A percentile compares a stretch with the other conserved stretches of the same genome.
Conservation (phyloP, 2,888 invertebrate species). For the Andrena minutula region DNA sequence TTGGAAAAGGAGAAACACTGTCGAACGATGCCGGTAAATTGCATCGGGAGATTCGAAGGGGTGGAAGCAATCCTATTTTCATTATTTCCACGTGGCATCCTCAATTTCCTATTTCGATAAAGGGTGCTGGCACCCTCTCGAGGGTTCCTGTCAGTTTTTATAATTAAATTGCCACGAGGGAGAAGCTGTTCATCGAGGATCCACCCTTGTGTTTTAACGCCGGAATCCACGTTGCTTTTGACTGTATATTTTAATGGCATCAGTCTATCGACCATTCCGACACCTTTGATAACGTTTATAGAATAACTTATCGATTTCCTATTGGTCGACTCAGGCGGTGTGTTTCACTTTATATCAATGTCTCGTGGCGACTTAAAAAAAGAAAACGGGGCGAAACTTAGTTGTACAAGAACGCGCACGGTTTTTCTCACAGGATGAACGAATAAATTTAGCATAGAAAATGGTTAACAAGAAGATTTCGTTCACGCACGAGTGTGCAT, state of each 20-base stretch:
- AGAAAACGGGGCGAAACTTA: not conserved
- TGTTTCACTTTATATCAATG: constrained; percentile 36
- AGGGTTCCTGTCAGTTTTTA: constrained; percentile 56
- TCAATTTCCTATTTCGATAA: constrained; percentile 53
- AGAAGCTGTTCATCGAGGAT: constrained; percentile 18
- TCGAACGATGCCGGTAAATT: constrained; percentile 15
- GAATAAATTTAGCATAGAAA: constrained; percentile 22
- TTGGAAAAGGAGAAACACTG: not conserved
- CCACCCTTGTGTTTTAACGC: constrained; percentile 11
- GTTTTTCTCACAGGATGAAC: constrained; percentile 2
- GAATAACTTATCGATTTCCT: constrained; percentile 69
- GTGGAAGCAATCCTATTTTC: constrained; percentile 45
- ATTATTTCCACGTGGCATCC: constrained; percentile 56
- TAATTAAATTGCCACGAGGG: constrained; percentile 45
- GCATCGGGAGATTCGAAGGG: constrained; percentile 20
- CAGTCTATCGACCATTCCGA: constrained; percentile 56
- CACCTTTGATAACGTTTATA: constrained; percentile 58
- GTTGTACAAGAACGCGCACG: not conserved
- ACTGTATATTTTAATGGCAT: constrained; percentile 41
- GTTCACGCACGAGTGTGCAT: not conserved
- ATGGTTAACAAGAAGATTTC: constrained; percentile 14
- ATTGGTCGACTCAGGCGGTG: constrained; percentile 18
- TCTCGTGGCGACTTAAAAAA: constrained; percentile 39
- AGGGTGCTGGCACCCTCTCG: constrained; percentile 47
- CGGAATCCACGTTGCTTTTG: constrained; percentile 50